Evolutionary conservation across 1,140 invertebrate genomes (phyloP), one percentile per base, ranked within the genome.

Genomic region (Ganaspis sp.): DNA sequence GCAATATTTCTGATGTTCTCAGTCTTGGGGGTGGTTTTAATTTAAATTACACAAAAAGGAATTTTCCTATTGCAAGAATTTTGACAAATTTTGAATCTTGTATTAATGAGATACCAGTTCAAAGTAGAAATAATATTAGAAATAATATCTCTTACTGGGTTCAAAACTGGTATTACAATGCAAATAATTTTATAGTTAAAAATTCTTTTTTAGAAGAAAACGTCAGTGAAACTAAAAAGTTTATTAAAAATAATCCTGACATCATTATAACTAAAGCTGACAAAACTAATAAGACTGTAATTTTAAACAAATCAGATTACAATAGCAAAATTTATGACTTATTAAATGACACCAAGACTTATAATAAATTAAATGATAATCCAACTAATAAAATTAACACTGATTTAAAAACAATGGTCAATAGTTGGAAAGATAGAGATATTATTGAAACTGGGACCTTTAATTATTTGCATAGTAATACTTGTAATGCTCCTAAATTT

Each of bases 241-340:
- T 34, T 34, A 34, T 34, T 34, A 34, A 34, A 34, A 6, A 34
- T 19, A 71, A 83, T 38, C 29, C 69, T 3, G 38, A 80, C 15
- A 80, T 83, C 15, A 21, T 82, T n/a, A 77, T 85, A 34, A 73
- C 80, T 1, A 70, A 69, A 73, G 79, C 84, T 38, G 85, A 85
- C 23, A 87, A 87, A 76, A 82, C 84, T 8, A 84, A 83, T 45
- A 69, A 76, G 0, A 85, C 80, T 8, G 84, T 85, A 0, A 64
- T 79, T 21, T 29, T 86, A 15, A 29, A 81, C 1, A 78, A 26
- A 54, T 11, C 73, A 4, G 72, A 73, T 0, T 86, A 86, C 64
- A 70, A 73, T 3, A 6, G 21, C 11, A 83, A 86, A 73, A 81
- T 83, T 53, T 21, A 74, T 5, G 29, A 42, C 2, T 19, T 83